phyloP scores from a whole-genome alignment of 2,797 vertebrate species.

The Florisuga fusca region DNA sequence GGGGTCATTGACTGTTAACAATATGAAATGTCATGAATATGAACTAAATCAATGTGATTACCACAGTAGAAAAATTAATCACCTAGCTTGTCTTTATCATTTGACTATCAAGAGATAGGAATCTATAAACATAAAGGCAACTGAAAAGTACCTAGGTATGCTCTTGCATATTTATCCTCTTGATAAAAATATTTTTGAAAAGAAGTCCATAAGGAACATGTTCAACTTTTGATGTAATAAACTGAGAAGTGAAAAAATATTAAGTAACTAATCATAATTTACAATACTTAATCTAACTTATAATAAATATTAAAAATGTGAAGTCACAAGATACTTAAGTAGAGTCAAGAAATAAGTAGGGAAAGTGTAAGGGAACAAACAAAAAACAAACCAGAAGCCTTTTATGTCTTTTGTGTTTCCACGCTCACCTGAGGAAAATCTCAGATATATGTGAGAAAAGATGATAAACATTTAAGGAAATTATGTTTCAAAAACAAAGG shows the following conservation, averaged over 20 bases:
- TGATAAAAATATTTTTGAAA: constrained; percentile 7
- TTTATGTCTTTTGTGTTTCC: neutral
- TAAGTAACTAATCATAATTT: neutral
- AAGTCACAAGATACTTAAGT: neutral
- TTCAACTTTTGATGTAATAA: constrained; percentile 1
- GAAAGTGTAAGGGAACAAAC: neutral
- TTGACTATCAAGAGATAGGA: constrained; percentile 47
- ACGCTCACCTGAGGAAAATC: neutral
- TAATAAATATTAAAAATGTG: neutral
- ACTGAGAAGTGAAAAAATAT: neutral
- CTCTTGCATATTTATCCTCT: constrained; percentile 48
- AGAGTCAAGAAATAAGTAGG: neutral
- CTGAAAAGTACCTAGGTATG: constrained; percentile 10
- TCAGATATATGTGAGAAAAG: neutral
- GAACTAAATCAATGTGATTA: constrained; percentile 67
- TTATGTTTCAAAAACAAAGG: neutral
- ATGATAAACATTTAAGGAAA: neutral
- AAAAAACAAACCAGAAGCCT: neutral
- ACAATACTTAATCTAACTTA: neutral
- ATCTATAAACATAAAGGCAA: constrained; percentile 62
- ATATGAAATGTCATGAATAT: constrained; percentile 68
- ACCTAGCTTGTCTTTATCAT: constrained; percentile 61
- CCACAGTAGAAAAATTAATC: constrained; percentile 66
- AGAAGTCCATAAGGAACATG: neutral
- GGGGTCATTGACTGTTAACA: constrained; percentile 58